Percentiles rank a stretch among this genome's conserved stretches.
phyloP scores from a whole-genome alignment of 2,888 invertebrate species.

The Drosophila trichaetosa region DNA sequence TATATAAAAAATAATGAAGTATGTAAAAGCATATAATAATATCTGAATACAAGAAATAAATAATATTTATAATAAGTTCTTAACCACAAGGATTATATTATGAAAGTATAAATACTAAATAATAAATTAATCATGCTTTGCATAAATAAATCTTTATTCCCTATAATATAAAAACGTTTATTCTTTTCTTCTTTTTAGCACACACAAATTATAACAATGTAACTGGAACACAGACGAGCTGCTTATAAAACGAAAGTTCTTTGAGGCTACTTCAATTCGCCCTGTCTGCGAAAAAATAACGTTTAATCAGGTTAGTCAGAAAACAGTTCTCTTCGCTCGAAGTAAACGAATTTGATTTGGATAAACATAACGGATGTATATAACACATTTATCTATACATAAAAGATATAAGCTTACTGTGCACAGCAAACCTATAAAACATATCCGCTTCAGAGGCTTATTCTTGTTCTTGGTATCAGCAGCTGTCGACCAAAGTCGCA shows the following conservation, averaged over 20 bases:
- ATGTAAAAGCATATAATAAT: neutral
- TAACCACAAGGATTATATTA: neutral
- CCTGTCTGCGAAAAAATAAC: neutral
- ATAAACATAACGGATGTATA: constrained; percentile 3
- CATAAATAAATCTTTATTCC: neutral
- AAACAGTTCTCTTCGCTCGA: neutral
- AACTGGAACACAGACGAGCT: constrained; percentile 33
- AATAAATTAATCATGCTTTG: neutral
- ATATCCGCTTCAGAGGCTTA: neutral
- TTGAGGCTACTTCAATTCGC: constrained; percentile 20
- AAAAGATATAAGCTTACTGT: neutral
- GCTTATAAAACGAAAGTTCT: constrained; percentile 16
- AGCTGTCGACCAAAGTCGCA: constrained; percentile 1
- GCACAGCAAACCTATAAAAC: neutral
- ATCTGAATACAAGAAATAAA: neutral
- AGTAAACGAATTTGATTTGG: neutral
- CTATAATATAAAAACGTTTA: neutral
- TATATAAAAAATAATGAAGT: neutral
- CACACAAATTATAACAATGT: constrained; percentile 46
- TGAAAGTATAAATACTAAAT: neutral
- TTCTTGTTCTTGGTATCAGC: constrained; percentile 9
- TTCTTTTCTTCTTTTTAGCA: constrained; percentile 32
- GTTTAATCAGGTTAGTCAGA: constrained; percentile 53
- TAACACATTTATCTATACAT: neutral
- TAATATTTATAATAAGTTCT: neutral